These are phyloP conservation scores for Phyllostomus hastatus DNA, from an alignment of 2,113 vertebrate genomes.

Conservation along the genomic window DNA sequence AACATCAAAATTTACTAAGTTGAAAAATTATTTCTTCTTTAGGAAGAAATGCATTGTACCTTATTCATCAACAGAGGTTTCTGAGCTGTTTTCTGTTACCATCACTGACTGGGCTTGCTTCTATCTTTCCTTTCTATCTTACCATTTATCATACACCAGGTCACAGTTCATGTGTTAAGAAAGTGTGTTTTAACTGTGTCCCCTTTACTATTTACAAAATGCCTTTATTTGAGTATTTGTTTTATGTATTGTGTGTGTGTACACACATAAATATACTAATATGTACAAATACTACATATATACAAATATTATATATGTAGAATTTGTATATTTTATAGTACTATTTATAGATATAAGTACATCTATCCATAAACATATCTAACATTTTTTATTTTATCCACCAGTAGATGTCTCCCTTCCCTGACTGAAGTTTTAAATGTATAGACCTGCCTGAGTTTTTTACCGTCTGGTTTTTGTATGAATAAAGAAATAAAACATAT, in stretches of 20 bases:
- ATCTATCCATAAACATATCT: neutral
- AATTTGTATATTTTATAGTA: neutral
- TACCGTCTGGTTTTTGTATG: neutral
- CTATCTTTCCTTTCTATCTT: neutral
- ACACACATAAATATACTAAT: neutral
- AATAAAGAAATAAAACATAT: neutral
- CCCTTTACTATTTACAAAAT: neutral
- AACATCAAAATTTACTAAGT: neutral
- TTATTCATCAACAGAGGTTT: neutral
- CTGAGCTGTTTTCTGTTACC: neutral
- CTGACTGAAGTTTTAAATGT: constrained; percentile 38
- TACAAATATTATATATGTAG: neutral
- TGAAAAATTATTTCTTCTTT: neutral
- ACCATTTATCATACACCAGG: neutral
- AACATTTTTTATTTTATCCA: constrained; percentile 1
- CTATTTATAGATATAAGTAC: neutral
- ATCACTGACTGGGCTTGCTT: neutral
- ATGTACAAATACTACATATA: neutral
- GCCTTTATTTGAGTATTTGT: neutral
- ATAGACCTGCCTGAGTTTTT: neutral
- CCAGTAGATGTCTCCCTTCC: constrained; percentile 67
- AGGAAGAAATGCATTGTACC: neutral
- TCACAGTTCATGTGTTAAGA: neutral
- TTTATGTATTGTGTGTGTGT: neutral
- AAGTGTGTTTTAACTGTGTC: neutral